A percentile compares a stretch with the other conserved stretches of the same genome.
Conservation (phyloP, 2,113 vertebrate genomes). For the Neolamprologus brichardi region DNA sequence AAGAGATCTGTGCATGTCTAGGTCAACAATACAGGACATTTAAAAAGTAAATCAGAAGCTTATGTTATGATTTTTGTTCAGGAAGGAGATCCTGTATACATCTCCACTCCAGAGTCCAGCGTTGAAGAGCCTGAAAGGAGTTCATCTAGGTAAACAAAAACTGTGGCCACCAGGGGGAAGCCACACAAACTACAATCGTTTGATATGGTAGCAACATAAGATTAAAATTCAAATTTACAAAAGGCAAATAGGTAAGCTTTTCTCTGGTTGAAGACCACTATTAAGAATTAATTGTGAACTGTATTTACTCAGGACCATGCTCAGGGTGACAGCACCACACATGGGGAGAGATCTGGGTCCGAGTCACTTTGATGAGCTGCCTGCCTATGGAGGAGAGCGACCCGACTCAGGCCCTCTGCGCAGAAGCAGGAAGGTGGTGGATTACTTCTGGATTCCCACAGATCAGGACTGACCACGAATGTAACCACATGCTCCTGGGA, state of each 20-base stretch:
- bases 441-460: slow-evolving; percentile 61
- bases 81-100: slow-evolving; percentile 71
- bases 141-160: slow-evolving; percentile 51
- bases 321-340: slow-evolving; percentile 57
- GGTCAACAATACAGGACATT: neutral
- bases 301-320: slow-evolving; percentile 40
- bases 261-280: neutral
- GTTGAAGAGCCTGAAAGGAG: slow-evolving; percentile 60
- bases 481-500: neutral
- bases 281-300: neutral
- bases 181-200: neutral
- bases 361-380: slow-evolving; percentile 64
- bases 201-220: neutral
- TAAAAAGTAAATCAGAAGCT: neutral
- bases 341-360: slow-evolving; percentile 20
- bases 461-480: slow-evolving; percentile 33
- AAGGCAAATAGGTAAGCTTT: neutral
- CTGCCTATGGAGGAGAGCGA: slow-evolving; percentile 35
- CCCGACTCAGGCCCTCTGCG: neutral
- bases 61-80: neutral
- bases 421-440: slow-evolving; percentile 45
- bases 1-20: neutral
- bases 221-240: neutral
- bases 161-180: neutral
- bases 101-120: slow-evolving; percentile 55